phyloP scores from a whole-genome alignment of 2,113 vertebrate species.

The Ranitomeya imitator region DNA sequence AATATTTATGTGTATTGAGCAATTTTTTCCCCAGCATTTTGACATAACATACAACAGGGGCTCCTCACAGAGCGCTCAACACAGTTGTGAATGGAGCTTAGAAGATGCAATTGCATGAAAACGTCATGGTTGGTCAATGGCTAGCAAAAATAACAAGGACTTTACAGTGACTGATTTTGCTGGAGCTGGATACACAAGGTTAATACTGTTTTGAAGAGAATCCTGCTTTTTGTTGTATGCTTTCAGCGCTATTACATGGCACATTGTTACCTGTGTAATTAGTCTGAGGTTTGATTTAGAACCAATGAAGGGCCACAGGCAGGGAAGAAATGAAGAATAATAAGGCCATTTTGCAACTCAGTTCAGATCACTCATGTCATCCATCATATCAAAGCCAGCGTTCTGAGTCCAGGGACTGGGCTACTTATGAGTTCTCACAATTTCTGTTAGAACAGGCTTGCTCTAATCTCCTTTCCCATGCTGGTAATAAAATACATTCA shows the following conservation, averaged over 20 bases:
- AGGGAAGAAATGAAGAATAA: constrained; percentile 69
- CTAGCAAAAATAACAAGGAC: not conserved
- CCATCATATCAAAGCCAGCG: constrained; percentile 59
- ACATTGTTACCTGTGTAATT: constrained; percentile 54
- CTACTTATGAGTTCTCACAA: constrained; percentile 47
- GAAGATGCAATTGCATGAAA: no score
- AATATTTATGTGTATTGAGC: no score
- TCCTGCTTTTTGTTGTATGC: not conserved
- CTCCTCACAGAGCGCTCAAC: no score
- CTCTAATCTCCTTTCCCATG: not conserved
- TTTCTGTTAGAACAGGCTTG: constrained; percentile 51
- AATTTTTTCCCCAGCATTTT: no score
- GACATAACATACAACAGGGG: no score
- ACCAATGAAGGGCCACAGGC: constrained; percentile 49
- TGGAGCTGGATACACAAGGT: not conserved
- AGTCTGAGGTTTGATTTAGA: constrained; percentile 56
- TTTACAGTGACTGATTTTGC: not conserved
- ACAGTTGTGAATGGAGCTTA: no score
- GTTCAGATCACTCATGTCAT: constrained; percentile 64
- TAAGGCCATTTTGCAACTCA: constrained; percentile 61
- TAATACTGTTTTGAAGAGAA: constrained; percentile 4
- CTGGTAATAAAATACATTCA: constrained; percentile 55
- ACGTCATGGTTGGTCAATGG: no score
- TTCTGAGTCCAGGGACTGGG: constrained; percentile 38
- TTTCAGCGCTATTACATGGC: not conserved